Base-by-base conservation (phyloP, 53 echinoderm and acorn worm genomes). In the Actinopyga echinites region DNA sequence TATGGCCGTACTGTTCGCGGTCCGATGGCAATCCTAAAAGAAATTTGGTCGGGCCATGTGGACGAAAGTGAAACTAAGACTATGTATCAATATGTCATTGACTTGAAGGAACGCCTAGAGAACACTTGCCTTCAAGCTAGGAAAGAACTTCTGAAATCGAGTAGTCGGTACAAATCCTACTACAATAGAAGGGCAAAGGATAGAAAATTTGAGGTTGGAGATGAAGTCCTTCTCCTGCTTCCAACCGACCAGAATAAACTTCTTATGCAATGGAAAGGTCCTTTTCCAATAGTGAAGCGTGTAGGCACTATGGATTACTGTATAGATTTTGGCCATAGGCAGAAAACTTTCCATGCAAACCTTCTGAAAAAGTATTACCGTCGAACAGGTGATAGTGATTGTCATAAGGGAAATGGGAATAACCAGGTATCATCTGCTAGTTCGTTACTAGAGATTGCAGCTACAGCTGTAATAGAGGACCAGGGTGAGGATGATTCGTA, bases 181-280 rank as follows among this genome's bases (percentile, higher is more conserved):
- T 89, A 89, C 36, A 83, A 89, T 37, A 83, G 59, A 19, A 79
- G 80, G 31, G 63, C 87, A 15, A 65, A 53, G 52, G 78, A 77
- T 30, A 29, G 78, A 52, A 64, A 57, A 25, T 89, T 89, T 20
- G 33, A 89, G 22, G 66, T 83, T 22, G 86, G 86, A 25, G 86
- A 92, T 45, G 33, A 83, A 31, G 89, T 83, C 12, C 69, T 89
- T 3, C 55, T 92, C 4, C 33, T 92, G 8, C 82, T 92, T 3
- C 92, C 92, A 20, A 89, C 89, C 0, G 91, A 91, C 45, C 32
- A 40, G 3, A 92, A 92, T 34, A 92, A 92, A 66, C 69, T 86
- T 4, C 79, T 80, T 4, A 31, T 86, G 28, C 86, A 79, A 6
- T 86, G 86, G 86, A 66, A 66, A 12, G 86, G 86, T 10, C 80